Evolutionary conservation across 2,113 vertebrate species (phyloP).

Genomic region (Peromyscus leucopus): DNA sequence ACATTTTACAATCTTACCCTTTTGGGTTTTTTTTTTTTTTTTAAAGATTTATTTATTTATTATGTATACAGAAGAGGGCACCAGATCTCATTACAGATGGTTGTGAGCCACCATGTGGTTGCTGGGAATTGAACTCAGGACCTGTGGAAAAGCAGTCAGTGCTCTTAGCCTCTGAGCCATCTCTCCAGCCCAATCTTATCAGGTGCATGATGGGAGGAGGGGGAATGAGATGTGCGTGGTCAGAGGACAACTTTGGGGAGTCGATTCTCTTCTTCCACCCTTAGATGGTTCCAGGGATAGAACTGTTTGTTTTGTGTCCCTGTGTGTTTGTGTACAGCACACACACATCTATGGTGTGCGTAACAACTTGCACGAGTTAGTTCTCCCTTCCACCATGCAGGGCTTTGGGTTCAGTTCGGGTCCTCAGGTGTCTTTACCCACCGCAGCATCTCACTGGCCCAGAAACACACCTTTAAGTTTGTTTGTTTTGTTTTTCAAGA

Average conservation of each 20-base stretch:
- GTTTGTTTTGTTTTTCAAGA: neutral
- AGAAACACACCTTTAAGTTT: neutral
- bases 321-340: neutral
- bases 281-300: neutral
- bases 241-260: neutral
- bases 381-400: neutral
- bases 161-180: too few species aligned
- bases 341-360: neutral
- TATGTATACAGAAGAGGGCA: too few species aligned
- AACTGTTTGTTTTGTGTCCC: neutral
- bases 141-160: too few species aligned
- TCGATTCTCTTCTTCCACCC: neutral
- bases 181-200: too few species aligned
- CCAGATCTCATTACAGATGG: too few species aligned
- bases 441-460: neutral
- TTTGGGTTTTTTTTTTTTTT: neutral
- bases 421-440: neutral
- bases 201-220: neutral
- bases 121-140: too few species aligned
- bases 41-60: too few species aligned
- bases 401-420: neutral
- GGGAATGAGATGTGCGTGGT: accelerated
- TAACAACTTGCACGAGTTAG: neutral
- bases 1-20: neutral
- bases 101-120: too few species aligned